Conservation (phyloP, 2,113 vertebrate species). For the Mustela lutreola region DNA sequence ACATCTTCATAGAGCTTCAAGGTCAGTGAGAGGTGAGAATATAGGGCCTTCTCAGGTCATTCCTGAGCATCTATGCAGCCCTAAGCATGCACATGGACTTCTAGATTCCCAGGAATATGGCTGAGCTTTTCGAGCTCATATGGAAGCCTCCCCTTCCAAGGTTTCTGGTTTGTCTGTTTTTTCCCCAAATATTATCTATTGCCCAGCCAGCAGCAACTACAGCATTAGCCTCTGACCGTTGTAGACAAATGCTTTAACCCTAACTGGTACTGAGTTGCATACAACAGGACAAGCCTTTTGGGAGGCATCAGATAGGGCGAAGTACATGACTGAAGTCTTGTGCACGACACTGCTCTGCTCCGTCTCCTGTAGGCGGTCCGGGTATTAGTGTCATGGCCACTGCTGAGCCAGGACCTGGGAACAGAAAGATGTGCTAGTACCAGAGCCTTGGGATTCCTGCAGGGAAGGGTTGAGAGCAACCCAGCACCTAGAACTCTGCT, state of each 20-base stretch:
- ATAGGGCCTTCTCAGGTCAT: not conserved
- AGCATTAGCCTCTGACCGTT: not conserved
- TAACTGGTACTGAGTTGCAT: not conserved
- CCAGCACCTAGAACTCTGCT: not conserved
- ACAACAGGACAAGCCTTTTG: not conserved
- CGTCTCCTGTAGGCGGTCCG: too few species aligned
- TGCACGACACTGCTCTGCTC: not conserved
- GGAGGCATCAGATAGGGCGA: not conserved
- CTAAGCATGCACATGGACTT: too few species aligned
- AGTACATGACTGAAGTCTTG: not conserved
- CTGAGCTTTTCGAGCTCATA: not conserved
- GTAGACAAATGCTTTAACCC: not conserved
- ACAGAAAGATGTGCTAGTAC: too few species aligned
- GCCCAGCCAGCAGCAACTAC: not conserved
- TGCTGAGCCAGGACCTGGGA: too few species aligned
- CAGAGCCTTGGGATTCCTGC: not conserved
- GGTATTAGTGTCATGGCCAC: too few species aligned
- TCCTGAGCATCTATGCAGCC: not conserved
- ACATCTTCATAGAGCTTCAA: not conserved
- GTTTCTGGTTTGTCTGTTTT: not conserved
- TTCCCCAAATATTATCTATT: not conserved
- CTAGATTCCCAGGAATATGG: not conserved
- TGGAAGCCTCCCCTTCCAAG: not conserved
- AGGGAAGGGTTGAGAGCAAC: not conserved
- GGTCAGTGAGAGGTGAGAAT: not conserved